These are phyloP conservation scores for Margaritifera margaritifera DNA, from an alignment of 2,888 invertebrate species.

Conservation along the genomic window DNA sequence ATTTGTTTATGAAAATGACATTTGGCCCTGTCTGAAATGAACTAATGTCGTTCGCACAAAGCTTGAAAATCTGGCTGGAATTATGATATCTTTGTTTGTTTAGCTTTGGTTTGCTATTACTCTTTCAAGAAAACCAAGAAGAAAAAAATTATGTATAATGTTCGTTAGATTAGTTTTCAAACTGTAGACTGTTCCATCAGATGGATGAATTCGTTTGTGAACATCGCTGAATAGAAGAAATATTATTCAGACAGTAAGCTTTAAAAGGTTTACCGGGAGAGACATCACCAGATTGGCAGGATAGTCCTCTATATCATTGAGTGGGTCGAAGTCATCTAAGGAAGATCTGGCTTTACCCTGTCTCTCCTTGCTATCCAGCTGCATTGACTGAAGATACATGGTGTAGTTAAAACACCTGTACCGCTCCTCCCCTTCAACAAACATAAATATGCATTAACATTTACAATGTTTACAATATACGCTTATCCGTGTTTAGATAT, in stretches of 20 bases:
- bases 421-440: slow-evolving; percentile 47
- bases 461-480: too few relatives aligned
- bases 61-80: too few relatives aligned
- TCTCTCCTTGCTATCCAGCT: slow-evolving; percentile 15
- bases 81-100: too few relatives aligned
- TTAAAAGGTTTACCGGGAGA: slow-evolving; percentile 1
- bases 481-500: neutral
- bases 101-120: neutral
- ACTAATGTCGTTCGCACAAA: too few relatives aligned
- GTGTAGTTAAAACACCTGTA: slow-evolving; percentile 51
- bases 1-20: too few relatives aligned
- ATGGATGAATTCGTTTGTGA: too few relatives aligned
- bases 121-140: neutral
- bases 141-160: neutral
- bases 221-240: too few relatives aligned
- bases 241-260: too few relatives aligned
- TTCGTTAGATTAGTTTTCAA: too few relatives aligned
- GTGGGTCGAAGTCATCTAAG: slow-evolving; percentile 55
- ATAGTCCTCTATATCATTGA: slow-evolving; percentile 54
- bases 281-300: slow-evolving; percentile 17
- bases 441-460: neutral
- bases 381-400: slow-evolving; percentile 8
- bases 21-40: too few relatives aligned
- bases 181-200: too few relatives aligned
- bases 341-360: slow-evolving; percentile 7